Conservation (phyloP, 2,113 vertebrate species). For the Probosciger aterrimus region DNA sequence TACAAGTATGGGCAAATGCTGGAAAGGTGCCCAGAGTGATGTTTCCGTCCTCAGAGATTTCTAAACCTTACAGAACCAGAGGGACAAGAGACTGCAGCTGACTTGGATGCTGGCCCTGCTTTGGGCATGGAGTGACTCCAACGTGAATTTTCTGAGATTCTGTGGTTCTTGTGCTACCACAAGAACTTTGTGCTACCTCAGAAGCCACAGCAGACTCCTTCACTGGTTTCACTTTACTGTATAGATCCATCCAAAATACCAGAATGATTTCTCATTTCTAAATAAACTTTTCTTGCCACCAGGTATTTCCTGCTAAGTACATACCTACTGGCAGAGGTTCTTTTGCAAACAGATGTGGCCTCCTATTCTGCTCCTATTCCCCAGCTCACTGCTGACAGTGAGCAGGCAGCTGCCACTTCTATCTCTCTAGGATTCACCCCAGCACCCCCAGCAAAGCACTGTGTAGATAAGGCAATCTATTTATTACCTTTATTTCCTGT, state of each 20-base stretch:
- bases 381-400: not conserved
- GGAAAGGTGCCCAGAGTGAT: not conserved
- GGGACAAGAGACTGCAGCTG: not conserved
- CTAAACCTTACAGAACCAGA: not conserved
- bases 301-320: not conserved
- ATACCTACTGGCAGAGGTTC: not conserved
- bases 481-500: not conserved
- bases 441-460: not conserved
- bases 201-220: not conserved
- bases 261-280: not conserved
- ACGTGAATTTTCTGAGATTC: not conserved
- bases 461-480: fast-evolving
- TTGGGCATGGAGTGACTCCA: not conserved
- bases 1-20: not conserved
- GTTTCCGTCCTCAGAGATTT: not conserved
- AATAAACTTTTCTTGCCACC: not conserved
- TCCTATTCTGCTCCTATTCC: not conserved
- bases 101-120: not conserved
- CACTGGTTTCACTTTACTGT: not conserved
- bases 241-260: not conserved
- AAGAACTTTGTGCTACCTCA: not conserved
- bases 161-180: not conserved
- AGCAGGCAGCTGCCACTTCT: not conserved
- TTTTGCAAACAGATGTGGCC: not conserved
- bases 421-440: not conserved